These are phyloP conservation scores for Rhagonycha lutea DNA, from an alignment of 2,888 invertebrate genomes.

Conservation along the genomic window DNA sequence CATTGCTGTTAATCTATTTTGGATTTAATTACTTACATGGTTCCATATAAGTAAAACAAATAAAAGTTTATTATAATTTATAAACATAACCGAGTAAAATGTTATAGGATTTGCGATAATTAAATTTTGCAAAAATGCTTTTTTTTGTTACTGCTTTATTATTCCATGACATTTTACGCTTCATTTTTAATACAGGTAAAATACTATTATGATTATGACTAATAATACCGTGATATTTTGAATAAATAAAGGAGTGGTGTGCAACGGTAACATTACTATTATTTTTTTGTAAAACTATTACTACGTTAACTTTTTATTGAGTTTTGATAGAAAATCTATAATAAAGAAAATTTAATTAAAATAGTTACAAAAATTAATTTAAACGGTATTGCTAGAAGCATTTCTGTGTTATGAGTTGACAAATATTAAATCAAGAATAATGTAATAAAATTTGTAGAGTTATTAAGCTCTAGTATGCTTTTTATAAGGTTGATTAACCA, in stretches of 20 bases:
- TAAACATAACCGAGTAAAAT: background rate
- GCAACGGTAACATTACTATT: constrained; percentile 13
- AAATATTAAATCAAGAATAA: background rate
- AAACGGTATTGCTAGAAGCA: background rate
- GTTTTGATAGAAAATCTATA: background rate
- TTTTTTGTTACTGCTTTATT: background rate
- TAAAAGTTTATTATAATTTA: background rate
- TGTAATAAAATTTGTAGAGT: background rate
- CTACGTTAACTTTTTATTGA: background rate
- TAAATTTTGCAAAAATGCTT: background rate
- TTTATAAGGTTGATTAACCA: background rate
- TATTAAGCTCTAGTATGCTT: background rate
- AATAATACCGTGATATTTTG: constrained; percentile 19
- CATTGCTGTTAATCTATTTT: constrained; percentile 6
- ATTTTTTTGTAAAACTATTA: background rate
- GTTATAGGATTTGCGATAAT: background rate
- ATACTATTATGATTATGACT: background rate
- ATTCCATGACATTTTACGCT: background rate
- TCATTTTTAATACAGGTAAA: background rate
- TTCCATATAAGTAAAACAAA: background rate
- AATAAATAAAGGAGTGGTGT: constrained; percentile 35
- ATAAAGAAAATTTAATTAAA: background rate
- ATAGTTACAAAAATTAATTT: background rate
- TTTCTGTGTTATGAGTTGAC: background rate
- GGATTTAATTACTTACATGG: constrained; percentile 5